Evolutionary conservation across 1,140 invertebrate species (phyloP), one percentile per base, ranked within the genome.

Genomic region (Glossosoma conforme): DNA sequence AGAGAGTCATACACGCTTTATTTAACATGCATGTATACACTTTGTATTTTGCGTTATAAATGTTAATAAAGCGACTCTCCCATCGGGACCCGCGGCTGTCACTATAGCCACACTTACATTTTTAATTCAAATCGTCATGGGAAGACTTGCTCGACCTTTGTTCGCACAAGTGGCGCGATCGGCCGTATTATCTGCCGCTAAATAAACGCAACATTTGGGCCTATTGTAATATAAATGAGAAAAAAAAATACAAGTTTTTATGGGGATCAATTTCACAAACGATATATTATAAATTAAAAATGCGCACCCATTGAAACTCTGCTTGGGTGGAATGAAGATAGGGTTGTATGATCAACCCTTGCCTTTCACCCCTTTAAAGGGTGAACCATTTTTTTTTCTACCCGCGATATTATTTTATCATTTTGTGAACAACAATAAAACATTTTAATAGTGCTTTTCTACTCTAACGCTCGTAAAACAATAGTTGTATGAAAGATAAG

Each of bases 101-200:
- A 30, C 25, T 30, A 18, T 15, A 25, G 11, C 22, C n/a, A 20
- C 19, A 18, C 24, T 32, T 14, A 15, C 15, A 18, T 45, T 36
- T 40, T 48, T 48, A 22, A 48, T 40, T 38, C 22, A 21, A 40
- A 40, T 48, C 36, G 45, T 48, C 45, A 48, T 48, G 45, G 45
- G 45, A 48, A 48, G 45, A 40, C 15, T 32, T 15, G n/a, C 35
- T 22, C 10, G 21, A 8, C 36, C 36, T 48, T 48, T 48, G 35
- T 38, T 17, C 20, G 24, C 8, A 18, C 8, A 43, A 15, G n/a
- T n/a, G n/a, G 18, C 13, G 41, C 22, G 24, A 44, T 28, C n/a
- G 17, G 15, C 17, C 10, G 11, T 28, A 14, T 11, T 25, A 21
- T 30, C n/a, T 18, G 8, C 11, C 15, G 14, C 42, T 18, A 30